A percentile compares a stretch with the other conserved stretches of the same genome.
Conservation (phyloP, 2,888 invertebrate species). For the Heliconius charithonia region DNA sequence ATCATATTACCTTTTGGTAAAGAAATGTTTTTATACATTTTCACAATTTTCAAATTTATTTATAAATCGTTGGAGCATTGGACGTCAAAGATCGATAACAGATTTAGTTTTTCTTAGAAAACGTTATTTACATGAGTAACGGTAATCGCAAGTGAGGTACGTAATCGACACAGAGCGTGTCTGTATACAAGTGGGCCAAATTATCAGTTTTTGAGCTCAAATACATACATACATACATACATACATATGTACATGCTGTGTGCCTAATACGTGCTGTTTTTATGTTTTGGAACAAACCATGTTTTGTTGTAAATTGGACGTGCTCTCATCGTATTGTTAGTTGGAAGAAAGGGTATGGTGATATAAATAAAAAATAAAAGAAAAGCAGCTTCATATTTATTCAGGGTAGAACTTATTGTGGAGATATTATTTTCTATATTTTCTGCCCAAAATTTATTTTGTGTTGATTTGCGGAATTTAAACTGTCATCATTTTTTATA, state of each 20-base stretch:
- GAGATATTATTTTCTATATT: neutral
- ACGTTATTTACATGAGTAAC: neutral
- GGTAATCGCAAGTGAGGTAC: slow-evolving; percentile 9
- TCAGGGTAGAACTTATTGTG: neutral
- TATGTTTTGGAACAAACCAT: slow-evolving; percentile 16
- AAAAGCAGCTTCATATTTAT: neutral
- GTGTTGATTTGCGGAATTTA: no score
- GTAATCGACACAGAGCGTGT: slow-evolving; percentile 30
- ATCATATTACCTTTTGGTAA: no score
- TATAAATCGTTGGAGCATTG: neutral
- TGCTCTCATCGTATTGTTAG: neutral
- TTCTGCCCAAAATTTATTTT: neutral
- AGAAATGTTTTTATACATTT: neutral
- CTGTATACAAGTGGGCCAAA: slow-evolving; percentile 38
- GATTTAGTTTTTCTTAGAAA: neutral
- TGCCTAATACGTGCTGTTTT: slow-evolving; percentile 31
- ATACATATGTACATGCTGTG: slow-evolving; percentile 11
- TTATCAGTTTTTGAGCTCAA: slow-evolving; percentile 41
- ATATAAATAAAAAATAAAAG: neutral
- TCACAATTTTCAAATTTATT: neutral
- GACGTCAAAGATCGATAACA: neutral
- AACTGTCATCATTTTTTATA: no score
- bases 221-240: slow-evolving; percentile 5
- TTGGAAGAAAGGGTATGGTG: neutral
- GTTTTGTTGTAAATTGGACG: slow-evolving; percentile 23